These are phyloP conservation scores for Remorina albescens DNA, from an alignment of 2,797 vertebrate genomes.

Conservation along the genomic window DNA sequence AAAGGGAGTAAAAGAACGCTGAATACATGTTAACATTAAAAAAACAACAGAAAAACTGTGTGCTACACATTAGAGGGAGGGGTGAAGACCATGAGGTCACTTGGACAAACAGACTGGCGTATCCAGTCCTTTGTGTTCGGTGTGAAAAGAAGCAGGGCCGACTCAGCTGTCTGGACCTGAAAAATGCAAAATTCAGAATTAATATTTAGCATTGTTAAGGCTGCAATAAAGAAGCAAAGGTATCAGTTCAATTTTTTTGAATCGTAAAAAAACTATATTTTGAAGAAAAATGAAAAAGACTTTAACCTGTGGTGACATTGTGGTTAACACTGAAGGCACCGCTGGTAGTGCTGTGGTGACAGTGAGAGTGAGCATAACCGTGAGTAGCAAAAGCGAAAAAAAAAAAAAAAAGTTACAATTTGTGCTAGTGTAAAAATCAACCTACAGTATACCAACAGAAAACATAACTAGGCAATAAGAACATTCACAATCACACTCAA, in stretches of 20 bases:
- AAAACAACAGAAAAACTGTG: background rate
- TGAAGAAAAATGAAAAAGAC: conserved; percentile 1
- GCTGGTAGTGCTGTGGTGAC: conserved; percentile 65
- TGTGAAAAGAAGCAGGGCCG: conserved; percentile 79
- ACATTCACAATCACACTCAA: background rate
- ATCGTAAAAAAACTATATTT: background rate
- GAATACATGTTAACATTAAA: background rate
- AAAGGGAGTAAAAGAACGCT: background rate
- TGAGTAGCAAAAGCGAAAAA: conserved; percentile 31
- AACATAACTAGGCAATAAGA: background rate
- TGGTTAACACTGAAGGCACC: conserved; percentile 53
- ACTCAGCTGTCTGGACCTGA: conserved; percentile 60
- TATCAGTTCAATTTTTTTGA: background rate
- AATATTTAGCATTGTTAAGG: background rate
- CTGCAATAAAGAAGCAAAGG: background rate
- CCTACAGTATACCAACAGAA: background rate
- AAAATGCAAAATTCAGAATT: background rate
- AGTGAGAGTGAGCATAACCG: conserved; percentile 39
- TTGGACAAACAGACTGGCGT: conserved; percentile 79
- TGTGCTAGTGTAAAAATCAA: background rate
- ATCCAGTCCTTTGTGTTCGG: conserved; percentile 78
- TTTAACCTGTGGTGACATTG: conserved; percentile 73
- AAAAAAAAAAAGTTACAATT: background rate
- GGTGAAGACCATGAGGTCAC: conserved; percentile 86
- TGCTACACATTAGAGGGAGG: conserved; percentile 69